Base-by-base conservation (phyloP, 2,888 invertebrate genomes). In the Tetragnatha montana region DNA sequence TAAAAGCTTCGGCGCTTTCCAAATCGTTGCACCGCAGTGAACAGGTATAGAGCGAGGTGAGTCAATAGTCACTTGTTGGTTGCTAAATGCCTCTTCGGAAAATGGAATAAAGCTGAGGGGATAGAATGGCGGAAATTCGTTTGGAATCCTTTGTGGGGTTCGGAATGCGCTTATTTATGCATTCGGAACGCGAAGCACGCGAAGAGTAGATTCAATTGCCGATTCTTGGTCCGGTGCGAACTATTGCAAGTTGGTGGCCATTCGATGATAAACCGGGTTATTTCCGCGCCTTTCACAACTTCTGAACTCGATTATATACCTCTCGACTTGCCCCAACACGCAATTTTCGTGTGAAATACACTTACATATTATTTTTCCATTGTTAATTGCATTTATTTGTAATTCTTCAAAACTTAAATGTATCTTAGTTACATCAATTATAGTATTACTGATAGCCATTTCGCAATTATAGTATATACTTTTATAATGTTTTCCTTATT, bases 1-100 rank as follows among this genome's bases (percentile, higher is more conserved):
- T 60, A 35, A 79, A 79, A 68, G 14, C 21, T 51, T 8, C 21
- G 60, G 35, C 60, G 69, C 51, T 80, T 80, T 68, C 69, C 69
- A 35, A 69, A 6, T 69, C 22, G 79, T 69, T 80, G 22, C 68
- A 69, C 80, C 17, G 80, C 35, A 80, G 47, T 17, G 80, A 80
- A 68, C 47, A 60, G 22, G 68, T n/a, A 69, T 47, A 80, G 60
- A 69, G 22, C 68, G 35, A 69, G 80, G 80, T 68, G 80, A 80
- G 68, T 22, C 80, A 69, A 80, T 35, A 47, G 50, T n/a, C 21
- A 8, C 60, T 68, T 68, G 47, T 4, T 80, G 17, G 80, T 80
- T 80, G 47, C 21, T 47, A 69, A 19, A 68, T 68, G 19, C 21
- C 35, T 60, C 10, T 60, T 60, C 60, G 60, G 17, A 60, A 60